These are phyloP conservation scores for Frankliniella intonsa DNA, from an alignment of 2,888 invertebrate species.

Conservation along the genomic window DNA sequence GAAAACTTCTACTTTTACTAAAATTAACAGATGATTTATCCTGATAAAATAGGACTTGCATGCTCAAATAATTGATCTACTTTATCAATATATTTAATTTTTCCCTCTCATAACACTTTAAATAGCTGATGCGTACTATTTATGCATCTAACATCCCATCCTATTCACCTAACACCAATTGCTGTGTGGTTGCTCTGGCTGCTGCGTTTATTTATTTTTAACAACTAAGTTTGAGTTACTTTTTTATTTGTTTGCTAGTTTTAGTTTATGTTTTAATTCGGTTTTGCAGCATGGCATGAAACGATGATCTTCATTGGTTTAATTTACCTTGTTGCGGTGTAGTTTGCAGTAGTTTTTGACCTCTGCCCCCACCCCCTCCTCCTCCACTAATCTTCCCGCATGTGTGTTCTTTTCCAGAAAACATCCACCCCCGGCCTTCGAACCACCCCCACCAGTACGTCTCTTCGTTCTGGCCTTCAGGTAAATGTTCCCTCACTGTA, in stretches of 20 bases:
- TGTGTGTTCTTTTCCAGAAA: conserved; percentile 21
- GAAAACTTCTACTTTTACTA: no score
- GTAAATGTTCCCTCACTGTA: conserved; percentile 10
- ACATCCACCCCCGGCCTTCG: not conserved
- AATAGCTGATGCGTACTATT: no score
- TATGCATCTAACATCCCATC: not conserved
- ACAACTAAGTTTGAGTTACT: not conserved
- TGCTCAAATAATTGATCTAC: no score
- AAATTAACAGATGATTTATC: no score
- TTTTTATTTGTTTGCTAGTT: no score
- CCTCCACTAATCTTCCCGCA: not conserved
- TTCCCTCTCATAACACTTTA: no score
- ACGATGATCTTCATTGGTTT: not conserved
- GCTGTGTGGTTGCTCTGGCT: conserved; percentile 21
- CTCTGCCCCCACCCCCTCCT: not conserved
- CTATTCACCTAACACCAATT: not conserved
- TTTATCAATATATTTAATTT: no score
- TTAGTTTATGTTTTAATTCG: no score
- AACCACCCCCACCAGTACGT: conserved; percentile 2
- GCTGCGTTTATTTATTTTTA: not conserved
- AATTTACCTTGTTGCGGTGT: not conserved
- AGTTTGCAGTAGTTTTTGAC: not conserved
- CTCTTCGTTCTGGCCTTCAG: not conserved
- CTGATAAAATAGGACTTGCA: no score
- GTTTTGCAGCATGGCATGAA: no score